Percentiles rank a stretch among this genome's conserved stretches.
phyloP scores from a whole-genome alignment of 2,113 vertebrate genomes.

The Channa maculata region DNA sequence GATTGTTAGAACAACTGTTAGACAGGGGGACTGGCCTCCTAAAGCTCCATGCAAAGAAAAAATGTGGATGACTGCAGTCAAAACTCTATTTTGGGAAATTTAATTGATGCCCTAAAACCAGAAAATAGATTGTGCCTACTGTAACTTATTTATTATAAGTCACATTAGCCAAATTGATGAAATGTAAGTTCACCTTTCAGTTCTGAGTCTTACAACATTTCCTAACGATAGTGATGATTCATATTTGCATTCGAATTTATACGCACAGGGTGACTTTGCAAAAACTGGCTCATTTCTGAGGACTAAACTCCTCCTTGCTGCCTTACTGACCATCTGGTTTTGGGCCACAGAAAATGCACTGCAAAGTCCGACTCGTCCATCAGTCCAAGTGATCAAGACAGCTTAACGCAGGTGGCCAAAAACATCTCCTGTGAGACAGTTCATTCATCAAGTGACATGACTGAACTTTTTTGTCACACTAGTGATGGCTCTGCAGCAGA shows the following conservation, averaged over 20 bases:
- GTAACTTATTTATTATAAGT: neutral
- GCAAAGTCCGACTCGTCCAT: slow-evolving; percentile 13
- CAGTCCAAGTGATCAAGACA: slow-evolving; percentile 5
- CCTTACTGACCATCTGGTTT: slow-evolving; percentile 48
- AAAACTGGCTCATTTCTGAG: slow-evolving; percentile 24
- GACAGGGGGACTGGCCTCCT: neutral
- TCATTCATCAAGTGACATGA: slow-evolving; percentile 3
- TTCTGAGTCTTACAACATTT: slow-evolving; percentile 8
- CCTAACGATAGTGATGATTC: neutral
- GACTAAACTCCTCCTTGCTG: slow-evolving; percentile 18
- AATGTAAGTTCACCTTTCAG: slow-evolving; percentile 8
- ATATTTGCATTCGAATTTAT: slow-evolving; percentile 5
- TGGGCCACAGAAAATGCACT: neutral
- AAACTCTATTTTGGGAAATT: neutral
- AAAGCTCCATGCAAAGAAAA: neutral
- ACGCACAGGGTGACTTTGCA: slow-evolving; percentile 20
- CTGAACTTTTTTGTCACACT: slow-evolving; percentile 1
- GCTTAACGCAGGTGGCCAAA: slow-evolving; percentile 3
- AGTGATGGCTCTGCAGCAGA: slow-evolving; percentile 14
- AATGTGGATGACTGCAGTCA: neutral
- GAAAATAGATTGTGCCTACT: no score
- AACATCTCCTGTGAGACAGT: neutral
- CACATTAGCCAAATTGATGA: neutral
- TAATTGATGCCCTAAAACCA: neutral
- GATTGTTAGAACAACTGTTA: slow-evolving; percentile 4